Percentiles rank a stretch among this genome's conserved stretches.
phyloP scores from a whole-genome alignment of 2,888 invertebrate species.

The Hipparchia semele region DNA sequence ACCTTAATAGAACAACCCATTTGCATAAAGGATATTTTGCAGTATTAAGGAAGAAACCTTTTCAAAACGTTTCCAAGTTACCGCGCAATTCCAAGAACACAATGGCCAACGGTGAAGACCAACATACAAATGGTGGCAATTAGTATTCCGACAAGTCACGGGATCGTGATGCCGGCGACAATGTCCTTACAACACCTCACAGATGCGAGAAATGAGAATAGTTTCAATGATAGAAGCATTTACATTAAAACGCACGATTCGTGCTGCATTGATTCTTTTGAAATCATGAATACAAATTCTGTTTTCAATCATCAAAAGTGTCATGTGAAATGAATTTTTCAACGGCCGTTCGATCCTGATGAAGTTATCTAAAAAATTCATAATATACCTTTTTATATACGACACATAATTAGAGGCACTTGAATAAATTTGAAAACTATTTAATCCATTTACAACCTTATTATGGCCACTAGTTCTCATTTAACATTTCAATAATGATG shows the following conservation, averaged over 20 bases:
- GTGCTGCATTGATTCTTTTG: constrained; percentile 14
- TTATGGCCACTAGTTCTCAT: constrained; percentile 7
- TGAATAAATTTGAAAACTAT: neutral
- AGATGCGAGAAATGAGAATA: constrained; percentile 20
- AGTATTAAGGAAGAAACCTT: constrained; percentile 17
- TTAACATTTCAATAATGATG: constrained; percentile 6
- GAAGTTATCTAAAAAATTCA: neutral
- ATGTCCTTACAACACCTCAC: constrained; percentile 38
- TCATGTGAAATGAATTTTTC: no score
- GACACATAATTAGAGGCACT: neutral
- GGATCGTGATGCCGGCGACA: constrained; percentile 43
- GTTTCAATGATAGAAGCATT: constrained; percentile 38
- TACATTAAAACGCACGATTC: constrained; percentile 42
- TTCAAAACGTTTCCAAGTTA: constrained; percentile 14
- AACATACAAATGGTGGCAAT: constrained; percentile 41
- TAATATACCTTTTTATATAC: neutral
- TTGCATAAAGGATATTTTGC: constrained; percentile 13
- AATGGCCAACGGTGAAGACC: constrained; percentile 27
- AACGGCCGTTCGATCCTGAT: no score
- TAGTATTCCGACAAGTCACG: constrained; percentile 42
- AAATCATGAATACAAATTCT: neutral
- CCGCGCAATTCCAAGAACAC: constrained; percentile 36
- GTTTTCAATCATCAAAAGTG: neutral
- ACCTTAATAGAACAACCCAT: constrained; percentile 19
- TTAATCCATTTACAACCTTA: constrained; percentile 6